Conservation (phyloP, 1,140 invertebrate genomes). For the Mizuhopecten yessoensis region DNA sequence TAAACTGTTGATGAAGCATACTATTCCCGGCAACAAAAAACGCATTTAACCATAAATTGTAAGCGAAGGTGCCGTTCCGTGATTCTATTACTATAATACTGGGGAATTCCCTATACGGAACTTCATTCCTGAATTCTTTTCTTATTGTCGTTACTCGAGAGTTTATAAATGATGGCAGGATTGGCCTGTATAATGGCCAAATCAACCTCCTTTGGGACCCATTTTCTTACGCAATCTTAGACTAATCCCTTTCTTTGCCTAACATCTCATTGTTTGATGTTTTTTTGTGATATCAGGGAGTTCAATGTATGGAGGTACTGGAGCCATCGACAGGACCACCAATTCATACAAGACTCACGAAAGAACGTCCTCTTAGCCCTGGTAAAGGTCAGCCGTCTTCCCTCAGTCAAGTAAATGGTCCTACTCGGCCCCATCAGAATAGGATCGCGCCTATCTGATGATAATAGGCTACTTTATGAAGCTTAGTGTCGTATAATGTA, state of each 20-base stretch:
- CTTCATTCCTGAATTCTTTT: slow-evolving; percentile 23
- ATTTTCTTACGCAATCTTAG: neutral
- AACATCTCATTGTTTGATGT: neutral
- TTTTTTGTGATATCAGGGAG: neutral
- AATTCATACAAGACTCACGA: too few species aligned
- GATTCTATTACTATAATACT: neutral
- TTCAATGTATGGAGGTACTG: neutral
- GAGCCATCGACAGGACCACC: neutral
- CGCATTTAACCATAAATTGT: neutral
- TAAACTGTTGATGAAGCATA: neutral
- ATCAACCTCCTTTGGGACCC: neutral
- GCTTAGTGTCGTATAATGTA: too few species aligned
- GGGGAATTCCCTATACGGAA: neutral
- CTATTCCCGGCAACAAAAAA: neutral
- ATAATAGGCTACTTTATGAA: too few species aligned
- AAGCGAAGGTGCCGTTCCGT: neutral
- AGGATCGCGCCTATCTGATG: too few species aligned
- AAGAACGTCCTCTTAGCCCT: too few species aligned
- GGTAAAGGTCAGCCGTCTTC: too few species aligned
- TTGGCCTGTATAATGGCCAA: neutral
- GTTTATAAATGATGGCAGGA: neutral
- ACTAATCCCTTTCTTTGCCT: neutral
- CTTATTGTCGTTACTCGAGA: neutral
- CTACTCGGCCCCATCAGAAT: too few species aligned
- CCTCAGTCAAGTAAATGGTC: too few species aligned